Evolutionary conservation across 2,113 vertebrate species (phyloP).

Genomic region (Rhombomys opimus): DNA sequence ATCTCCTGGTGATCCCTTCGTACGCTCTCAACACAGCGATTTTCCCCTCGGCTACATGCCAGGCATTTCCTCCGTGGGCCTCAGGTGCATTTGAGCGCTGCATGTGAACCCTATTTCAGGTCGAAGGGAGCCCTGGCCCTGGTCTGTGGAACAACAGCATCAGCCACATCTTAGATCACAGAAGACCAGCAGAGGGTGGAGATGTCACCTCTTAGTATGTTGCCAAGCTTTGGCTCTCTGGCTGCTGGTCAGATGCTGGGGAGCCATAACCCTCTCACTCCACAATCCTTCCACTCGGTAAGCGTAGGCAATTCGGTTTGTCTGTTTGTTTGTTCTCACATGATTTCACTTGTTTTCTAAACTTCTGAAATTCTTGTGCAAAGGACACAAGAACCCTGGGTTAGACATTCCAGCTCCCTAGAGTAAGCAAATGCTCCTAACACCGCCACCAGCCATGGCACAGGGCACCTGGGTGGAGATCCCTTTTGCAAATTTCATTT

Average conservation of each 20-base stretch:
- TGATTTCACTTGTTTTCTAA: conserved; percentile 32
- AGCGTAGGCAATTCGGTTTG: not conserved
- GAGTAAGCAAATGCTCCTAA: not conserved
- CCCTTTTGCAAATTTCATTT: conserved; percentile 37
- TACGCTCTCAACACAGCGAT: not conserved
- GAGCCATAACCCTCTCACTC: not conserved
- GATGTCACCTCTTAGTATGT: not conserved
- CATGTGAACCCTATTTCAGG: not conserved
- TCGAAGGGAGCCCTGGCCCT: not conserved
- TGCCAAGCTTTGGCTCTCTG: no score
- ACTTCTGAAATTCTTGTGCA: not conserved
- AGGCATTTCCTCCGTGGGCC: not conserved
- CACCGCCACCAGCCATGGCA: not conserved
- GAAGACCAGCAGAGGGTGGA: not conserved
- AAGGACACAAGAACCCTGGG: not conserved
- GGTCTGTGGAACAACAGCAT: not conserved
- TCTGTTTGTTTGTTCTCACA: not conserved
- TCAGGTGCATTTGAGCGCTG: not conserved
- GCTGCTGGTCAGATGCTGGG: not conserved
- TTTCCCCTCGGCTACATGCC: conserved; percentile 37
- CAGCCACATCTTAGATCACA: not conserved
- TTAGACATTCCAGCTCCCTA: not conserved
- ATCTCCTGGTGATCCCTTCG: conserved; percentile 30
- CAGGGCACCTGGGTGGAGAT: not conserved
- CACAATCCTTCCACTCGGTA: not conserved